These are phyloP conservation scores for Cheumatopsyche charites DNA, from an alignment of 1,140 invertebrate genomes.

Conservation along the genomic window DNA sequence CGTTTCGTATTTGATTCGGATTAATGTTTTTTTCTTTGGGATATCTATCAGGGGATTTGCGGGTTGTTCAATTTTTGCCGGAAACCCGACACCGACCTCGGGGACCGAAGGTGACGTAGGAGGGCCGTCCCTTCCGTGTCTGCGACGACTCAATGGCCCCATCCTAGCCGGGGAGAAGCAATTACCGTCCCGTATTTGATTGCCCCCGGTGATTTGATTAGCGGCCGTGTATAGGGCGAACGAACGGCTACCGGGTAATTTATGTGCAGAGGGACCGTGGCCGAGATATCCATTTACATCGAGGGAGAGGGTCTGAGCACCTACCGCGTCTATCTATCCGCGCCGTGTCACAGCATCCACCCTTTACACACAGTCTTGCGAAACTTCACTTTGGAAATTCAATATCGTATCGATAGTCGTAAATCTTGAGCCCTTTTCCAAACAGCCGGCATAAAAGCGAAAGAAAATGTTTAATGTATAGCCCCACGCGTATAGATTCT, in stretches of 20 bases:
- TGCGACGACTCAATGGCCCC: not conserved
- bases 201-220: slow-evolving; percentile 36
- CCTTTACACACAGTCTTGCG: not conserved
- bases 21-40: not conserved
- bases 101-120: slow-evolving; percentile 16
- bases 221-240: slow-evolving; percentile 14
- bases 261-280: slow-evolving; percentile 32
- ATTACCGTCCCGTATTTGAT: slow-evolving; percentile 30
- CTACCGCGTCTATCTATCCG: not conserved
- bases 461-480: slow-evolving; percentile 8
- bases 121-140: slow-evolving; percentile 10
- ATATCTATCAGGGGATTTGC: not conserved
- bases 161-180: slow-evolving; percentile 11
- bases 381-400: slow-evolving; percentile 15
- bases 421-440: slow-evolving; percentile 14
- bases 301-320: not conserved
- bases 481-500: not conserved
- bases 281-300: slow-evolving; percentile 29
- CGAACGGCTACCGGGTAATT: slow-evolving; percentile 25
- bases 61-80: slow-evolving; percentile 10
- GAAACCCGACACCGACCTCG: slow-evolving; percentile 8
- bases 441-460: not conserved
- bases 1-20: too few species aligned
- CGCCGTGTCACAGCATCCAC: slow-evolving; percentile 4
- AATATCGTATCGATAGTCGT: slow-evolving; percentile 21